These are phyloP conservation scores for Amitus sp. DNA, from an alignment of 2,888 invertebrate genomes.

Conservation along the genomic window DNA sequence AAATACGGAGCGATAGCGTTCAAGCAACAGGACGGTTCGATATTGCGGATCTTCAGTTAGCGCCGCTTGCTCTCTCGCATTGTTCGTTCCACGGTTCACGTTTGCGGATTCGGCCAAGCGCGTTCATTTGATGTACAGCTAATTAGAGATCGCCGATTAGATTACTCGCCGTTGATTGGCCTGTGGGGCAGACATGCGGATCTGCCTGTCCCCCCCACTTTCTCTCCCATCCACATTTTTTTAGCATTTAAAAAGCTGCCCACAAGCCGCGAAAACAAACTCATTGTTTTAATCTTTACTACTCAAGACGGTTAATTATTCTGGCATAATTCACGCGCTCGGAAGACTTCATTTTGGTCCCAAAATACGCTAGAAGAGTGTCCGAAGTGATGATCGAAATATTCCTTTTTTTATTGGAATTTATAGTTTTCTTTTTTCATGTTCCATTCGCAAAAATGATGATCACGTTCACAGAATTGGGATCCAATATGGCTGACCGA, in stretches of 20 bases:
- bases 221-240: slow-evolving; percentile 26
- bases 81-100: slow-evolving; percentile 36
- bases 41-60: slow-evolving; percentile 18
- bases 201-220: slow-evolving; percentile 6
- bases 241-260: slow-evolving; percentile 28
- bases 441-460: no score
- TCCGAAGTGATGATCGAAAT: no score
- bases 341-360: no score
- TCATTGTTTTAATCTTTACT: no score
- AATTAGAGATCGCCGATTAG: slow-evolving; percentile 60
- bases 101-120: slow-evolving; percentile 35
- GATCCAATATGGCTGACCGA: no score
- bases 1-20: slow-evolving; percentile 20
- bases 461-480: no score
- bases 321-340: no score
- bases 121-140: slow-evolving; percentile 64
- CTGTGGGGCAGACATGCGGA: not conserved
- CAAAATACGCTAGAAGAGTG: no score
- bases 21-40: slow-evolving; percentile 16
- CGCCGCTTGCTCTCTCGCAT: slow-evolving; percentile 20
- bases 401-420: no score
- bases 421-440: no score
- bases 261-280: slow-evolving; percentile 37
- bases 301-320: no score
- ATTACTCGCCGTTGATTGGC: slow-evolving; percentile 33